Base-by-base conservation (phyloP, 2,797 vertebrate species). In the Girardinus metallicus region DNA sequence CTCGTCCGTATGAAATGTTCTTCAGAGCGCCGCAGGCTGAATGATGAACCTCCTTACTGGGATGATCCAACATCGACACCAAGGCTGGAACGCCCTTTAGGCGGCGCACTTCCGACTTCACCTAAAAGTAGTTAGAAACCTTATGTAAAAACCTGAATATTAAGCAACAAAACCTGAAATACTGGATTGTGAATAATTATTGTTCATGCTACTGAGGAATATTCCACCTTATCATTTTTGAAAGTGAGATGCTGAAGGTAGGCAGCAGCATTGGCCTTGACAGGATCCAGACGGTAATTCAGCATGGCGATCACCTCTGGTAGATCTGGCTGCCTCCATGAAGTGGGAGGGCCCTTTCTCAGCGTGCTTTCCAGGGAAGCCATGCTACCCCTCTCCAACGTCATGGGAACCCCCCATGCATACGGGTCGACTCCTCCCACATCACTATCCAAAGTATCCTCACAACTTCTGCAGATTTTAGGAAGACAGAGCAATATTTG, bases 241-340 rank as follows among this genome's bases (percentile, higher is more conserved):
- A 97, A 99, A 70, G 98, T 99, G 87, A 99, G 95, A 89, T 99
- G 98, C 88, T 99, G 99, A 81, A 99, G 95, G 86, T 97, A 99
- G 1, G 99, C 98, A 0, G 99, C 99, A 0, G 99, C 99, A 0
- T 99, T 99, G 88, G 97, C 97, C 92, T 97, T 98, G 83, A 99
- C 98, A 0, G 98, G 96, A 2, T 99, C 98, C 87, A 99, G 89
- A 0, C 97, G 97, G 92, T 98, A 99, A 83, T 96, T 98, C 74
- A 99, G 94, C 98, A 99, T 99, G 82, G 98, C 97, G 0, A 99
- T 98, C 78, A 99, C 98, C 92, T 99, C 98, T 0, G 98, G 97
- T 78, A 99, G 96, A 89, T 99, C 98, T 0, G 98, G 98, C 87
- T 99, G 98, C 80, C 98, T 96, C 98, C 98, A 99, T 39, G 92